Evolutionary conservation across 2,797 vertebrate genomes (phyloP), one percentile per base, ranked within the genome.

Genomic region (Poliocrania exsul): DNA sequence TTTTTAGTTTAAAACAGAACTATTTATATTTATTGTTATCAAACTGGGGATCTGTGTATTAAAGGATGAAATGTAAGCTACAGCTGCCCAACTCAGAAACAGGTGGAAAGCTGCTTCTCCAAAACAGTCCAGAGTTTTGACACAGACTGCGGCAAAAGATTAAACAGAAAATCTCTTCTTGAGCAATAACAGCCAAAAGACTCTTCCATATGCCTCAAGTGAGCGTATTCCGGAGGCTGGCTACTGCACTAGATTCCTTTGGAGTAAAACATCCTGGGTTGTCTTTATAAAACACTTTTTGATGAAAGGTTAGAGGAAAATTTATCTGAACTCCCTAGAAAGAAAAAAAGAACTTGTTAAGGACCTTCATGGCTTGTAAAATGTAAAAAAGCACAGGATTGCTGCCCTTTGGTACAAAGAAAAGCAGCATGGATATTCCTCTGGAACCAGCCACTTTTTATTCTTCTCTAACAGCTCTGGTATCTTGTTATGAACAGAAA

Each of bases 81-180:
- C 83, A 84, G 81, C 82, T 87, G 85, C 44, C 26, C 71, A 92
- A 67, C 74, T 86, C 67, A 80, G 40, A 77, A 92, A 88, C 86
- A 93, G 90, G 81, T 92, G 78, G 90, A 73, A 96, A 90, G 38
- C 74, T 86, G 67, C 67, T 93, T 77, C n/a, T 46, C 38, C n/a
- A 33, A 57, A 95, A n/a, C 60, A 82, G 87, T 15, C 13, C 65
- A 74, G 37, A 84, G 79, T 74, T 89, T 86, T 77, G 77, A 86
- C 92, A 84, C 0, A 57, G 56, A 66, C 66, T 66, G 67, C n/a
- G 77, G 67, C 64, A 71, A 74, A 91, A 90, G 46, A 85, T 94
- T 64, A 93, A 94, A 92, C 60, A 74, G 61, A 94, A 91, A 87
- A 47, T 78, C 40, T 87, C 13, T 73, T 77, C 42, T 38, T 65